These are phyloP conservation scores for Cyphomyrmex costatus DNA, from an alignment of 1,140 invertebrate species.

Conservation along the genomic window DNA sequence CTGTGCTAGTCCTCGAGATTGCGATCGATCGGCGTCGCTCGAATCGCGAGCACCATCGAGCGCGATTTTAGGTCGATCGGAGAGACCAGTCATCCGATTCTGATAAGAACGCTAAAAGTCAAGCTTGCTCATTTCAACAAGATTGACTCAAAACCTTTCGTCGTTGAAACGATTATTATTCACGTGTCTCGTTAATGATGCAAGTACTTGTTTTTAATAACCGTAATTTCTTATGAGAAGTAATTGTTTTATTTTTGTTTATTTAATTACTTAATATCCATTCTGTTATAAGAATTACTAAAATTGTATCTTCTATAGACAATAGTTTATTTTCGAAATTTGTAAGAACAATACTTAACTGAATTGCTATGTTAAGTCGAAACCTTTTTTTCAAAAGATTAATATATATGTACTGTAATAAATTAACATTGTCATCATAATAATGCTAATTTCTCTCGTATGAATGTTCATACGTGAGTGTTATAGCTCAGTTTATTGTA, in stretches of 20 bases:
- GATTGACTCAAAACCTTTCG: not conserved
- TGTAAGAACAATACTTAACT: not conserved
- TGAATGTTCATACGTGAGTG: not conserved
- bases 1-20: conserved; percentile 56
- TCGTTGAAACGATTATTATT: not conserved
- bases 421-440: conserved; percentile 24
- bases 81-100: not conserved
- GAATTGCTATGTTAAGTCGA: not conserved
- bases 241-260: not conserved
- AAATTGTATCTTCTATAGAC: not conserved
- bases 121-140: not conserved
- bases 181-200: not conserved
- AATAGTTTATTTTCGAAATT: not conserved
- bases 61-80: conserved; percentile 30
- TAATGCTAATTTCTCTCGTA: conserved; percentile 11
- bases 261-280: not conserved
- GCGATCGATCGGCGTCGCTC: conserved; percentile 47
- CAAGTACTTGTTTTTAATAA: not conserved
- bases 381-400: not conserved
- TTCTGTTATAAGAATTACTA: not conserved
- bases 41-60: conserved; percentile 7
- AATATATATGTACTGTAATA: not conserved
- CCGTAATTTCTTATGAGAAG: not conserved
- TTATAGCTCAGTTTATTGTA: conserved; percentile 16
- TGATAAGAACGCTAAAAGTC: conserved; percentile 20